These are phyloP conservation scores for Callosobruchus maculatus DNA, from an alignment of 2,888 invertebrate species.

Conservation along the genomic window DNA sequence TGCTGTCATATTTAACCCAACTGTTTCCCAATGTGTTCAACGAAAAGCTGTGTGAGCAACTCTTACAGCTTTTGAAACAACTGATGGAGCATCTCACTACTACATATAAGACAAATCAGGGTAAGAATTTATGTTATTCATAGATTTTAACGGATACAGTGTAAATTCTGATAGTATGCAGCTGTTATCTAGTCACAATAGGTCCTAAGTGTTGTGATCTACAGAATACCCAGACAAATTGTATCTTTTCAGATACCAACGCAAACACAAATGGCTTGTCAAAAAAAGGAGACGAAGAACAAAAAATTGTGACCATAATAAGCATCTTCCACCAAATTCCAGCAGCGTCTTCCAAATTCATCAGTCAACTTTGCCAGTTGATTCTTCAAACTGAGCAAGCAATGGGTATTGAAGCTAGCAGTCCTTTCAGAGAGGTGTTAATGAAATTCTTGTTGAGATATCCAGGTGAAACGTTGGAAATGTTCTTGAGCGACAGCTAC, in stretches of 20 bases:
- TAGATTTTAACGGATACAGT: no score
- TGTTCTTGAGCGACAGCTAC: constrained; percentile 76
- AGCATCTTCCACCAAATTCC: constrained; percentile 92
- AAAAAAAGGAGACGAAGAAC: constrained; percentile 79
- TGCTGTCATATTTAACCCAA: constrained; percentile 87
- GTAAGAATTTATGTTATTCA: no score
- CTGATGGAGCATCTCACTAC: constrained; percentile 75
- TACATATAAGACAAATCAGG: constrained; percentile 57
- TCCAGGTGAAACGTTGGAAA: constrained; percentile 75
- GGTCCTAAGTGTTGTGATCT: no score
- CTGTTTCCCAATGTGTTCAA: constrained; percentile 92
- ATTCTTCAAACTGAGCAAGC: constrained; percentile 87
- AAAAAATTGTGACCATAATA: constrained; percentile 85
- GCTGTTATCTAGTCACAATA: no score
- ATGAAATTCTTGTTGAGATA: constrained; percentile 84
- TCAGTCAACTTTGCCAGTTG: constrained; percentile 78
- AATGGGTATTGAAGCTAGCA: constrained; percentile 85
- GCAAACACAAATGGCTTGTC: constrained; percentile 56
- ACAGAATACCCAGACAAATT: no score
- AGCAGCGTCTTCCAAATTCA: constrained; percentile 82
- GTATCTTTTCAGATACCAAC: constrained; percentile 4
- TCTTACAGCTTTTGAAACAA: constrained; percentile 82
- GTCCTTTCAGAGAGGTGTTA: constrained; percentile 83
- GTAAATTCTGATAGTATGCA: no score
- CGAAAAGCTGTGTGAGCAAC: constrained; percentile 90